Evolutionary conservation across 1,140 invertebrate species (phyloP).

Genomic region (Rhagoletis zephyria): DNA sequence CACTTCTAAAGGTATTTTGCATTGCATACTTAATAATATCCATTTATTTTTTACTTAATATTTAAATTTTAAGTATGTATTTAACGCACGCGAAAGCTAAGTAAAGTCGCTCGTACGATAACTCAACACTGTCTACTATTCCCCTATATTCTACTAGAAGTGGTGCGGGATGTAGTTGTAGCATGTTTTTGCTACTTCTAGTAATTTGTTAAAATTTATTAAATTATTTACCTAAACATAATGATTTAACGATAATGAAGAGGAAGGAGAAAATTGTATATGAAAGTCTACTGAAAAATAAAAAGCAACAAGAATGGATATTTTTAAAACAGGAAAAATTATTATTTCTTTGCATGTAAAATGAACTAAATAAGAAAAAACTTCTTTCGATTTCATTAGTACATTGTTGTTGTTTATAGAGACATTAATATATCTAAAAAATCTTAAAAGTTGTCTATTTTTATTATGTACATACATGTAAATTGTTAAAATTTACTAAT

Average conservation of each 20-base stretch:
- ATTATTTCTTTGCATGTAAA: no score
- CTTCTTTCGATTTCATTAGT: no score
- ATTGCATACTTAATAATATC: slow-evolving; percentile 14
- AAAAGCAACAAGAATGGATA: background rate
- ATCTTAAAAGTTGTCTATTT: no score
- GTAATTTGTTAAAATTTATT: slow-evolving; percentile 39
- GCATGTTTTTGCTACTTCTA: slow-evolving; percentile 29
- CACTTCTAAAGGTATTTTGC: slow-evolving; percentile 38
- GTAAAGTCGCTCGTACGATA: background rate
- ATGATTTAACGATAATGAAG: slow-evolving; percentile 33
- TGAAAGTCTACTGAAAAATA: slow-evolving; percentile 16
- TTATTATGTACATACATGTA: no score
- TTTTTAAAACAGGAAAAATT: background rate
- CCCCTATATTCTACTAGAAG: slow-evolving; percentile 28
- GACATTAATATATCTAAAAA: no score
- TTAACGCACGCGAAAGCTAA: background rate
- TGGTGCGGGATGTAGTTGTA: slow-evolving; percentile 20
- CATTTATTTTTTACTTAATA: slow-evolving; percentile 34
- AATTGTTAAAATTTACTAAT: no score
- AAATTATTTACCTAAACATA: slow-evolving; percentile 36
- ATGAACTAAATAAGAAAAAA: no score
- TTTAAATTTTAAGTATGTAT: background rate
- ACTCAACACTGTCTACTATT: slow-evolving; percentile 30
- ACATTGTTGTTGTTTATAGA: no score
- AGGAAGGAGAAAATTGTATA: slow-evolving; percentile 30